phyloP scores from a whole-genome alignment of 2,797 vertebrate genomes.

The Pseudopleuronectes americanus region DNA sequence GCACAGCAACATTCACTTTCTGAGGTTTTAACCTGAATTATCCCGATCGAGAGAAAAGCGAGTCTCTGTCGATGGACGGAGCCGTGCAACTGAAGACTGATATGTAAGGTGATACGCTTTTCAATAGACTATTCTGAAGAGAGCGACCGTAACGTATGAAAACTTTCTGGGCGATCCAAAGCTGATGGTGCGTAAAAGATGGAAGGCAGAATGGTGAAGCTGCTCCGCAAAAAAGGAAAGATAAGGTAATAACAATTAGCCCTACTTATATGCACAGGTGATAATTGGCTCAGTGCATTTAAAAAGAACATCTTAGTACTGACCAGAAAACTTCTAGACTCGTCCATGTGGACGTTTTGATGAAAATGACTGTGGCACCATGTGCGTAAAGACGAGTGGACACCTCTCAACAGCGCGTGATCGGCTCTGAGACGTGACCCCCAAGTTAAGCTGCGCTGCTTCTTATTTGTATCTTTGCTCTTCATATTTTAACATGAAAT shows the following conservation, averaged over 20 bases:
- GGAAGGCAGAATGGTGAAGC: neutral
- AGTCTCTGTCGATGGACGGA: neutral
- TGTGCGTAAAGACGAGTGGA: slow-evolving; percentile 22
- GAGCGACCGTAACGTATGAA: neutral
- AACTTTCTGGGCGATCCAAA: slow-evolving; percentile 21
- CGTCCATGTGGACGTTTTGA: neutral
- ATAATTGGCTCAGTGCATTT: neutral
- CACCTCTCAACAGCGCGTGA: neutral
- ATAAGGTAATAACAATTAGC: neutral
- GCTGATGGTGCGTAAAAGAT: slow-evolving; percentile 31
- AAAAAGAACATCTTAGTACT: neutral
- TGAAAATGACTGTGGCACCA: neutral
- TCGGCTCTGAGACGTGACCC: slow-evolving; percentile 34
- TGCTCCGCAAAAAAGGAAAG: too few relatives aligned
- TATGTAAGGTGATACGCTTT: too few relatives aligned
- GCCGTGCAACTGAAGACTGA: neutral
- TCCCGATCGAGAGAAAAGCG: too few relatives aligned
- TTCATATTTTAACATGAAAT: neutral
- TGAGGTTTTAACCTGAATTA: too few relatives aligned
- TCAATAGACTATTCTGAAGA: too few relatives aligned
- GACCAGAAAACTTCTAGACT: slow-evolving; percentile 40
- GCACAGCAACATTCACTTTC: too few relatives aligned
- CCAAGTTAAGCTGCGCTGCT: slow-evolving; percentile 24
- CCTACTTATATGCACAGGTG: neutral
- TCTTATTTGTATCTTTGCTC: neutral